phyloP scores from a whole-genome alignment of 2,888 invertebrate genomes.

The Coenonympha glycerion region DNA sequence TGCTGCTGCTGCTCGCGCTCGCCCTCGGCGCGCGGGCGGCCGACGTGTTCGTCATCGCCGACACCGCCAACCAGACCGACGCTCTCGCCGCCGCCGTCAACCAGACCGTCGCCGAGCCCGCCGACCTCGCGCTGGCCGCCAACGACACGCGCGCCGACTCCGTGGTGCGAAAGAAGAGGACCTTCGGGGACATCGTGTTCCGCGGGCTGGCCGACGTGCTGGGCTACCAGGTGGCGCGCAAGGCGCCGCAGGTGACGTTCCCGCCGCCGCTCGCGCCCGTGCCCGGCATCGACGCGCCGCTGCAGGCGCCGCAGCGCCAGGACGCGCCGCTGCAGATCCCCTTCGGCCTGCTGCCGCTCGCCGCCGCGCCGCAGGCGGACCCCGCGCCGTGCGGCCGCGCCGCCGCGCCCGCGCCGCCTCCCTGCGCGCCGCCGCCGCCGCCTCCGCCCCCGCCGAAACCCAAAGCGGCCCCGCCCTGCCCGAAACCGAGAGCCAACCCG shows the following conservation, averaged over 20 bases:
- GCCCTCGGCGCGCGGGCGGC: constrained; percentile 30
- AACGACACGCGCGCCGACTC: constrained; percentile 47
- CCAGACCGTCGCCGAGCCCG: constrained; percentile 32
- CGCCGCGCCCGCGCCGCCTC: constrained; percentile 38
- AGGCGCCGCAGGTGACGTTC: constrained; percentile 52
- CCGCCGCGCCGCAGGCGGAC: constrained; percentile 12
- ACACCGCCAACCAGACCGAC: constrained; percentile 28
- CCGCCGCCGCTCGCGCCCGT: constrained; percentile 66
- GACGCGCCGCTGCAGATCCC: constrained; percentile 47
- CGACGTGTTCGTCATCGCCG: constrained; percentile 30
- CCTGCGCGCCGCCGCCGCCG: constrained; percentile 25
- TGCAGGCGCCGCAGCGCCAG: constrained; percentile 56
- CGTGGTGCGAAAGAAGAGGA: constrained; percentile 66
- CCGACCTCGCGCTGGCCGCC: constrained; percentile 27
- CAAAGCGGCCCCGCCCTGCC: constrained; percentile 36
- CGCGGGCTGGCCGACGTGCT: constrained; percentile 69
- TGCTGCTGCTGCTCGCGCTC: constrained; percentile 39
- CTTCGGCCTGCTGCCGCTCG: constrained; percentile 25
- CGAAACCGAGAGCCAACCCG: constrained; percentile 34
- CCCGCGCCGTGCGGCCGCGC: constrained; percentile 28
- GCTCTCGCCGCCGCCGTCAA: constrained; percentile 36
- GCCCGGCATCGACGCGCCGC: constrained; percentile 56
- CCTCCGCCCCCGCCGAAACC: constrained; percentile 9
- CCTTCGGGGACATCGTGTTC: constrained; percentile 70
- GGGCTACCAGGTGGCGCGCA: constrained; percentile 61